Conservation (phyloP, 1,140 invertebrate genomes). For the Aleiodes sp. region DNA sequence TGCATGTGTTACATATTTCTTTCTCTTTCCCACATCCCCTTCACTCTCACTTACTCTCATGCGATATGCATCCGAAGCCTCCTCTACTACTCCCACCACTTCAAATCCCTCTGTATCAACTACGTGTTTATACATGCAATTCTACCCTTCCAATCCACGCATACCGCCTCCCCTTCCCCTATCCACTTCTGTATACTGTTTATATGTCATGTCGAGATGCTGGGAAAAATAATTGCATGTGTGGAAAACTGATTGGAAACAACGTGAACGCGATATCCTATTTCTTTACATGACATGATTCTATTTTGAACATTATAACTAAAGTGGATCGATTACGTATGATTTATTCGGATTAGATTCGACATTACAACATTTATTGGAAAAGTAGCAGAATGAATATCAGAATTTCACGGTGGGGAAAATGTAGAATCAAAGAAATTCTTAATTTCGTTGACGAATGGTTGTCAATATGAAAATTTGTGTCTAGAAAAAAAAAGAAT, state of each 20-base stretch:
- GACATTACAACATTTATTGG: too few relatives aligned
- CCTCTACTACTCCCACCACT: slow-evolving; percentile 35
- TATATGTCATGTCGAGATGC: slow-evolving; percentile 62
- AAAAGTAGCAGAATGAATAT: too few relatives aligned
- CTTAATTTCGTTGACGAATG: too few relatives aligned
- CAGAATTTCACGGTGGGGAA: too few relatives aligned
- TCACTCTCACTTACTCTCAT: not conserved
- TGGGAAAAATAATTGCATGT: slow-evolving; percentile 60
- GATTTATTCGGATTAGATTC: too few relatives aligned
- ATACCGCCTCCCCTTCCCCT: slow-evolving; percentile 12
- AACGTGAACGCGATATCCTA: slow-evolving; percentile 34
- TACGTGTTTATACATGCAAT: not conserved
- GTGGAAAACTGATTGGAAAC: slow-evolving; percentile 63
- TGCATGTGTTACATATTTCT: slow-evolving; percentile 60
- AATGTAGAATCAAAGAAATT: too few relatives aligned
- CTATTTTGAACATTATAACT: too few relatives aligned
- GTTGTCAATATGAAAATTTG: too few relatives aligned
- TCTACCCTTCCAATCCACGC: slow-evolving; percentile 13
- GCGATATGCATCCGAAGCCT: slow-evolving; percentile 15
- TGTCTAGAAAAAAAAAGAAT: too few relatives aligned
- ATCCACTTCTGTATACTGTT: slow-evolving; percentile 33
- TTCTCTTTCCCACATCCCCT: slow-evolving; percentile 38
- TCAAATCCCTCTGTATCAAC: slow-evolving; percentile 31
- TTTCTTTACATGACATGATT: too few relatives aligned
- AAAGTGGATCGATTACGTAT: too few relatives aligned